Base-by-base conservation (phyloP, 2,888 invertebrate species). In the Cephus rjabovi region DNA sequence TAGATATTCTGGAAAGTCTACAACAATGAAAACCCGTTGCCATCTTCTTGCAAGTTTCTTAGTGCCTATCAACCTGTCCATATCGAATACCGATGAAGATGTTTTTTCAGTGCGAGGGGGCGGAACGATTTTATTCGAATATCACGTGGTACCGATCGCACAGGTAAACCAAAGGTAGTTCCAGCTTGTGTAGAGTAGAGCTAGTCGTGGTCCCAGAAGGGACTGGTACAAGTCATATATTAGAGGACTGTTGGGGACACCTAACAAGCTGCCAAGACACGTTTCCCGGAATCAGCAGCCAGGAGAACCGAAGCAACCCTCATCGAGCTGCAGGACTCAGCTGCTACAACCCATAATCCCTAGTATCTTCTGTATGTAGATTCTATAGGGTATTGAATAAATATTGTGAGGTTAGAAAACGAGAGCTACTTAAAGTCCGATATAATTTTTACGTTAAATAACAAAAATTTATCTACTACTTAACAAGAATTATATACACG, bases 251-350 rank as follows among this genome's bases (percentile, higher is more conserved):
- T 89, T 86, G 89, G 88, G 88, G 89, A 89, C 89, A 89, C 88
- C 87, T 89, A 89, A 89, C 89, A 89, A 89, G 89, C 89, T 89
- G 88, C 86, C 88, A 86, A 87, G 88, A 89, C 89, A 88, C 88
- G 88, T 89, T 89, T 89, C 89, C 89, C 88, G 89, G 89, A 89
- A 89, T 88, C 86, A 83, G 85, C 86, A 82, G 85, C 74, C 75
- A 69, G 73, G 71, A 75, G 75, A 74, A 74, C 77, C 74, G 80
- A 82, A 82, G 81, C 85, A 84, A 84, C 87, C 85, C 85, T 82
- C 78, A 77, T 81, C 81, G 69, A 34, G 33, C 76, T 74, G 78
- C 79, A 71, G 71, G 71, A 33, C 74, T n/a, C 77, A 9, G 74
- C 34, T 75, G 68, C 68, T 75, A 77, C 78, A 73, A 74, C 76